Evolutionary conservation across 2,113 vertebrate genomes (phyloP).

Genomic region (Recurvirostra avosetta): DNA sequence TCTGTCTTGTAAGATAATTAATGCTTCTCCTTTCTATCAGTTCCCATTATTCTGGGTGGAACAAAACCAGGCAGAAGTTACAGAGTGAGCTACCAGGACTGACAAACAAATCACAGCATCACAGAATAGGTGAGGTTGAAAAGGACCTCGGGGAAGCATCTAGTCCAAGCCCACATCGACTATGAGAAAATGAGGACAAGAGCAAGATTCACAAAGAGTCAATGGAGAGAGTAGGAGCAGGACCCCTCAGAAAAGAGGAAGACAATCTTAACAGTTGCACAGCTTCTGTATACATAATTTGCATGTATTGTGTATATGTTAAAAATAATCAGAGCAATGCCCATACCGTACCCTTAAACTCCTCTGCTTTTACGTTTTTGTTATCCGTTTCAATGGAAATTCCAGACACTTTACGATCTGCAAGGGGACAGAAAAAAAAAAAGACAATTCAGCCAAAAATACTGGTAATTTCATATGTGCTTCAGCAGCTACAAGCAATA

Average conservation of each 20-base stretch:
- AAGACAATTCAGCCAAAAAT: neutral
- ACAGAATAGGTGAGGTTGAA: neutral
- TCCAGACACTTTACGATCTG: slow-evolving; percentile 70
- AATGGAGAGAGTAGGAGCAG: neutral
- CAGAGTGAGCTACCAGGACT: neutral
- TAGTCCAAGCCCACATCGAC: neutral
- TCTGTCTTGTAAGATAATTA: neutral
- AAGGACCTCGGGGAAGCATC: neutral
- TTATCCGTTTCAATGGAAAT: slow-evolving; percentile 66
- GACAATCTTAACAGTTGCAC: neutral
- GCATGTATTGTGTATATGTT: neutral
- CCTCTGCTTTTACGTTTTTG: slow-evolving; percentile 69
- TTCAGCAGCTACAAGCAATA: neutral
- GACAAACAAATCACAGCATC: neutral
- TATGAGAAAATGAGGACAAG: neutral
- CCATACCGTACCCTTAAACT: slow-evolving; percentile 76
- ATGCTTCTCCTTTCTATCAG: neutral
- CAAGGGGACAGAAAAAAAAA: slow-evolving; percentile 36
- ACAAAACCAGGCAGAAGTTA: neutral
- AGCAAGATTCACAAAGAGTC: neutral
- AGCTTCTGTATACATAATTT: neutral
- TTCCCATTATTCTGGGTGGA: neutral
- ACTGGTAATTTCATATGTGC: neutral
- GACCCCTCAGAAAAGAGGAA: neutral
- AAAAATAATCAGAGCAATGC: neutral